Evolutionary conservation across 2,888 invertebrate species (phyloP), one percentile per base, ranked within the genome.

Genomic region (Trichacis sp.): DNA sequence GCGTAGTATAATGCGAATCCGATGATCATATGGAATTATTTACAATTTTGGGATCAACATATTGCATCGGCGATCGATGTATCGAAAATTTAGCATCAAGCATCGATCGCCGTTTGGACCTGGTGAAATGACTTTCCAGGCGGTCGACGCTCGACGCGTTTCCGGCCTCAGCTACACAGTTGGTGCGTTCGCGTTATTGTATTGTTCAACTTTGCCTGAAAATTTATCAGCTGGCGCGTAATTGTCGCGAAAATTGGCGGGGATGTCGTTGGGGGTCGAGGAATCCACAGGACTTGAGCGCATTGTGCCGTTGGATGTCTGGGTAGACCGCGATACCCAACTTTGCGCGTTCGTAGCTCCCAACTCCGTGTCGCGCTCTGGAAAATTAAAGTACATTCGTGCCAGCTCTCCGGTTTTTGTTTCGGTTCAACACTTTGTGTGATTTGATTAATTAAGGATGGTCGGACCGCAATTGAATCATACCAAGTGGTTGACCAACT

Each of bases 321-420:
- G 83, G 6, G 83, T 83, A 6, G 78, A 77, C 15, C 78, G 74
- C 0, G 78, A 76, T 5, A 78, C 56, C 1, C 72, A 59, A 0
- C 67, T 45, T 14, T 70, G 61, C 15, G 74, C 63, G 43, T 77
- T 76, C 46, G 66, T 72, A 54, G 81, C 80, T 48, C 73, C 79
- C 42, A 74, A 55, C 33, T 81, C 77, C 71, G 82, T 69, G 61
- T 82, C 82, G 65, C 74, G 77, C 61, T 77, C 83, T 83, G 69
- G 8, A 60, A 62, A 42, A 17, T 9, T n/a, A n/a, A 20, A 51
- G 5, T 42, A 33, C 33, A 33, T 38, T 29, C 15, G 24, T 3
- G 1, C n/a, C 1, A 19, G 14, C 48, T 19, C 24, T 30, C 19
- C 24, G 24, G 8, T 5, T 24, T 24, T 24, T 24, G 9, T 8